Conservation (phyloP, 2,797 vertebrate genomes). For the Peromyscus aztecus region DNA sequence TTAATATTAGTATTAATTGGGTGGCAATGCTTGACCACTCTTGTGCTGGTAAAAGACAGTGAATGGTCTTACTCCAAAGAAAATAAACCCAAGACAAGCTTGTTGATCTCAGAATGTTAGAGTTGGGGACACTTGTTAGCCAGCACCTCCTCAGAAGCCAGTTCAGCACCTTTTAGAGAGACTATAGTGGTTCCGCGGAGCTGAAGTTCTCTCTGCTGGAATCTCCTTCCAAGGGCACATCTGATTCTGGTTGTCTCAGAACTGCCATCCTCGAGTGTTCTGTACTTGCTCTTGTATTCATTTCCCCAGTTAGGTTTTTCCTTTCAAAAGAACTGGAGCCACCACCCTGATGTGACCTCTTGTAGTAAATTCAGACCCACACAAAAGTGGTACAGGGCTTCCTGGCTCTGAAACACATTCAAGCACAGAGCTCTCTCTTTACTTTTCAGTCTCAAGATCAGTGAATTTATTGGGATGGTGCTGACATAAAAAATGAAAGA, state of each 20-base stretch:
- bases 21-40: background rate
- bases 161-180: conserved; percentile 31
- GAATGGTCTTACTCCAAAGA: conserved; percentile 39
- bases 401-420: background rate
- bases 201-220: background rate
- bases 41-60: conserved; percentile 32
- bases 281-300: background rate
- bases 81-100: conserved; percentile 5
- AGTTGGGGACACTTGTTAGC: conserved; percentile 5
- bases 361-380: background rate
- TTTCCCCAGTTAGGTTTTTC: background rate
- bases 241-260: background rate
- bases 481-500: conserved; percentile 74
- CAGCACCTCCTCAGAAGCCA: conserved; percentile 49
- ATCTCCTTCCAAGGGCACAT: background rate
- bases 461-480: conserved; percentile 61
- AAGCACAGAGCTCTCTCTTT: background rate
- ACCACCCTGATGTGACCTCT: background rate
- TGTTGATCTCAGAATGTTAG: background rate
- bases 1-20: conserved; percentile 58
- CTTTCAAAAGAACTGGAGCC: background rate
- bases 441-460: conserved; percentile 34
- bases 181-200: background rate
- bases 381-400: background rate
- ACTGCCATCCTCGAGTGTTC: background rate